Percentiles rank a stretch among this genome's conserved stretches.
phyloP scores from a whole-genome alignment of 2,888 invertebrate species.

The Fabriciana adippe region DNA sequence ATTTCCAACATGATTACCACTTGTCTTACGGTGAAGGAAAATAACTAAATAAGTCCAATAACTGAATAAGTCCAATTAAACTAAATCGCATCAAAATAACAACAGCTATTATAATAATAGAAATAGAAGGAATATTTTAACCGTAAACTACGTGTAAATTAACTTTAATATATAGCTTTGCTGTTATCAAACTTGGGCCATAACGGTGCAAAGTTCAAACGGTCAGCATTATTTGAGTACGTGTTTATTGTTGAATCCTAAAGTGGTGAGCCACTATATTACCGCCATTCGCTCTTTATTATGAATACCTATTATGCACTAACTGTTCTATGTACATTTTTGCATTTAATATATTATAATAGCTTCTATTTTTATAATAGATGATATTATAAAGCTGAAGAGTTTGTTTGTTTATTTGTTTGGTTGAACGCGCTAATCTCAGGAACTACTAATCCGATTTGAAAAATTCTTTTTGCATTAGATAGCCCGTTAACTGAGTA shows the following conservation, averaged over 20 bases:
- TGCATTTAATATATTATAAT: no score
- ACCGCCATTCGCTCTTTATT: neutral
- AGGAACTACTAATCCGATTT: no score
- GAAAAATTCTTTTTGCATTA: no score
- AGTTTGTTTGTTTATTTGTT: no score
- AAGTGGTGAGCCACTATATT: slow-evolving; percentile 14
- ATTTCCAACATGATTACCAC: no score
- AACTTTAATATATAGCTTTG: slow-evolving; percentile 18
- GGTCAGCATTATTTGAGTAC: slow-evolving; percentile 19
- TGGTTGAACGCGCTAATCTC: no score
- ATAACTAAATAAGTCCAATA: no score
- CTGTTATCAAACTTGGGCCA: slow-evolving; percentile 11
- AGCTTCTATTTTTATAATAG: no score
- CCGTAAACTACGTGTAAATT: slow-evolving; percentile 3
- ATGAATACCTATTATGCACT: neutral
- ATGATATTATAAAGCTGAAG: no score
- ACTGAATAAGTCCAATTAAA: no score
- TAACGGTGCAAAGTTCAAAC: slow-evolving; percentile 15
- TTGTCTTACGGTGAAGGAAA: no score
- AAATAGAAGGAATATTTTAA: slow-evolving; percentile 7
- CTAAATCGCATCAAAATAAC: neutral
- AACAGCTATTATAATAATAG: neutral
- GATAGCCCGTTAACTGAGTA: no score
- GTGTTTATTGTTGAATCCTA: slow-evolving; percentile 21
- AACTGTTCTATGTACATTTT: neutral